phyloP scores from a whole-genome alignment of 2,797 vertebrate genomes.

The Amniataba percoides region DNA sequence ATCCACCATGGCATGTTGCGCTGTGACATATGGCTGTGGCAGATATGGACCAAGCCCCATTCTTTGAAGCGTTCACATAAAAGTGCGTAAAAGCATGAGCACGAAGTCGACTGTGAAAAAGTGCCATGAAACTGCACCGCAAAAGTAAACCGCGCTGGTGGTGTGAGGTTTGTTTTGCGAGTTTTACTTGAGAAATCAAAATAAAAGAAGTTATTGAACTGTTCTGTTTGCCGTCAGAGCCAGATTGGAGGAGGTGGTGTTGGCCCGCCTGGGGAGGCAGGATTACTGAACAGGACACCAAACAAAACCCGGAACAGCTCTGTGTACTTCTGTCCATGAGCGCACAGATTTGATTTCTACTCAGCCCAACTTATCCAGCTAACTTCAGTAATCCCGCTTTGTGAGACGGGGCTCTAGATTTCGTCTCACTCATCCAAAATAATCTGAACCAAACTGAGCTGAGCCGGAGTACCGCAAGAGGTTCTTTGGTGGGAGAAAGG shows the following conservation, averaged over 20 bases:
- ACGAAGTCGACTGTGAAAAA: not conserved
- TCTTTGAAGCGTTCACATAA: not conserved
- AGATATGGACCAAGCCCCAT: slow-evolving; percentile 36
- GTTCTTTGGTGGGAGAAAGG: slow-evolving; percentile 1
- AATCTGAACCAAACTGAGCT: slow-evolving; percentile 22
- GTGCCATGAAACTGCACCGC: slow-evolving; percentile 7
- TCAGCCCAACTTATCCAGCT: slow-evolving; percentile 20
- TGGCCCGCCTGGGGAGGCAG: not conserved
- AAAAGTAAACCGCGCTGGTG: not conserved
- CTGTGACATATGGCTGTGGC: slow-evolving; percentile 48
- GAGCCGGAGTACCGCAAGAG: not conserved
- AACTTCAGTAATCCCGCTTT: slow-evolving; percentile 36
- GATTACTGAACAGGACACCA: slow-evolving; percentile 13
- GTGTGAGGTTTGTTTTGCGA: slow-evolving; percentile 7
- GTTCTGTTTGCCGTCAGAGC: not conserved
- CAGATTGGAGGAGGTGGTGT: not conserved
- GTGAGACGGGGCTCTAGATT: not conserved
- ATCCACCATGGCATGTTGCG: slow-evolving; percentile 40
- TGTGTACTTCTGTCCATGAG: slow-evolving; percentile 26
- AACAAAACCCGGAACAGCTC: not conserved
- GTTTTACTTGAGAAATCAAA: not conserved
- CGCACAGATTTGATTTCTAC: slow-evolving; percentile 15
- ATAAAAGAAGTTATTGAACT: not conserved
- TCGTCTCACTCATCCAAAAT: slow-evolving; percentile 30
- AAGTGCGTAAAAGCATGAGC: not conserved